A percentile compares a stretch with the other conserved stretches of the same genome.
Evolutionary conservation across 2,797 vertebrate species (phyloP).

Genomic region (Gila robusta): DNA sequence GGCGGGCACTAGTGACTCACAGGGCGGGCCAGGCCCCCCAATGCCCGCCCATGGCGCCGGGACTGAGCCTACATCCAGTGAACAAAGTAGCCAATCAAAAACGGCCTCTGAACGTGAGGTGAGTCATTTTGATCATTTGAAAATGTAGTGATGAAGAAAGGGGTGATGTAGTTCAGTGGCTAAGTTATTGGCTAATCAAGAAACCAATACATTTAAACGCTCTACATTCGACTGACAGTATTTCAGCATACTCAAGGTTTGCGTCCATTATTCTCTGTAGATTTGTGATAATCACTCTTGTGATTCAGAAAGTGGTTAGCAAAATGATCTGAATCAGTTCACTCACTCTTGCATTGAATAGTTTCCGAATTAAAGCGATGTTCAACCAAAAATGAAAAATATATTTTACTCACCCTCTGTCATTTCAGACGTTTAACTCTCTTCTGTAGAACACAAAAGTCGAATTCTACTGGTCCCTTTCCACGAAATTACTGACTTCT

Average conservation of each 20-base stretch:
- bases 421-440: background rate
- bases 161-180: no score
- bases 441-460: background rate
- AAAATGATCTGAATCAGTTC: background rate
- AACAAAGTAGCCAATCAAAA: background rate
- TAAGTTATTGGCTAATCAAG: no score
- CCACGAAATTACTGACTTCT: background rate
- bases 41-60: no score
- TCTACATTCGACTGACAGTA: no score
- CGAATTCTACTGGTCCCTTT: background rate
- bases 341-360: background rate
- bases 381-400: background rate
- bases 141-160: background rate
- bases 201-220: no score
- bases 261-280: no score
- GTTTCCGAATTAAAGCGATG: background rate
- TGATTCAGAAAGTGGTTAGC: no score
- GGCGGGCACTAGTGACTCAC: no score
- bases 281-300: no score
- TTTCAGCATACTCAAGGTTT: no score
- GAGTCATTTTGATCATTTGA: background rate
- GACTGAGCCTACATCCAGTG: no score
- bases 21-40: no score
- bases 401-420: background rate
- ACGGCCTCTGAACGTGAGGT: background rate